A percentile compares a stretch with the other conserved stretches of the same genome.
Evolutionary conservation across 2,888 invertebrate genomes (phyloP).

Genomic region (Melinopterus prodromus): DNA sequence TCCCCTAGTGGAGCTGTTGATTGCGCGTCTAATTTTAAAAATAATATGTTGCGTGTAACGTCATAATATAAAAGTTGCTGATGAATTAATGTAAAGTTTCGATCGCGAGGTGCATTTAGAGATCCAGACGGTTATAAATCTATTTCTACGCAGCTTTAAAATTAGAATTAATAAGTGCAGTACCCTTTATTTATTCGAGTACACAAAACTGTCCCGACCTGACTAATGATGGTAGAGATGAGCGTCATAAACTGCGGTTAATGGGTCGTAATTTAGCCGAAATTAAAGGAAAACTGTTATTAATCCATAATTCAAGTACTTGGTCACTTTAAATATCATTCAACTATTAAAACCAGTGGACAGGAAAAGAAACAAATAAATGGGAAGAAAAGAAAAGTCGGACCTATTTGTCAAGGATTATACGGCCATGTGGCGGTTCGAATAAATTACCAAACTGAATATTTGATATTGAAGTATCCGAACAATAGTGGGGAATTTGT

Average conservation of each 20-base stretch:
- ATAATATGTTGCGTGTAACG: neutral
- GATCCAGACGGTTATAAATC: neutral
- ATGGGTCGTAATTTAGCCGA: constrained; percentile 34
- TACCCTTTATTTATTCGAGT: neutral
- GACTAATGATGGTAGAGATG: constrained; percentile 35
- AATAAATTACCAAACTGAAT: constrained; percentile 4
- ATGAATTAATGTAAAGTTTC: too few species aligned
- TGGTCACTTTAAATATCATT: constrained; percentile 37
- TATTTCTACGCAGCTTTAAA: neutral
- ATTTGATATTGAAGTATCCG: neutral
- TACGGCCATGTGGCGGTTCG: neutral
- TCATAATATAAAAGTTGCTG: too few species aligned
- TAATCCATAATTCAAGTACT: constrained; percentile 47
- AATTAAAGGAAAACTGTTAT: constrained; percentile 48
- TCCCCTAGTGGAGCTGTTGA: neutral
- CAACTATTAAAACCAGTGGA: constrained; percentile 16
- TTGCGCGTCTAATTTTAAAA: neutral
- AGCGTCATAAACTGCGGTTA: constrained; percentile 28
- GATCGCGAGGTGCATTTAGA: too few species aligned
- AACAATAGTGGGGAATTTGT: neutral
- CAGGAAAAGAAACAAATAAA: constrained; percentile 37
- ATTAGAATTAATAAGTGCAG: neutral
- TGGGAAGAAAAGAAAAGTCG: neutral
- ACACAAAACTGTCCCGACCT: constrained; percentile 33
- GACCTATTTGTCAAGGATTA: neutral